Conservation (phyloP, 2,797 vertebrate species). For the Peromyscus aztecus region DNA sequence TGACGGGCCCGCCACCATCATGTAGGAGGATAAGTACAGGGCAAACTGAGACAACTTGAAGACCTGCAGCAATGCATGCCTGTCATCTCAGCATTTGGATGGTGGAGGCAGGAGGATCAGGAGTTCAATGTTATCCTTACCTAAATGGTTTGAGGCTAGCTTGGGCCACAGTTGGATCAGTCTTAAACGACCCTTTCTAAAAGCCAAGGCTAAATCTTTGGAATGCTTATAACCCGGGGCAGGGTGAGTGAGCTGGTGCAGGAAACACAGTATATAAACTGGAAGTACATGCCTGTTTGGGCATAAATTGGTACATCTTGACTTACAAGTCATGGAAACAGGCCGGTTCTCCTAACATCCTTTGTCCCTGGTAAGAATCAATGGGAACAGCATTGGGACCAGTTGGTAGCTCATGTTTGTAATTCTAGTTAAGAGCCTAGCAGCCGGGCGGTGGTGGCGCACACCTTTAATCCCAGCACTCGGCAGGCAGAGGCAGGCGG, state of each 20-base stretch:
- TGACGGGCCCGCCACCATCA: background rate
- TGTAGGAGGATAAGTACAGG: background rate
- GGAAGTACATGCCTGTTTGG: slow-evolving; percentile 33
- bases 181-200: background rate
- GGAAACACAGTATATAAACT: background rate
- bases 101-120: background rate
- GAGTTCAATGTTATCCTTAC: background rate
- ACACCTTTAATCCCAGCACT: too few relatives aligned
- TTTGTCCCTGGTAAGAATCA: background rate
- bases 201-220: background rate
- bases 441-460: too few relatives aligned
- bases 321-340: slow-evolving; percentile 23
- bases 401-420: background rate
- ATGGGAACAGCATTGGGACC: background rate
- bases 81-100: background rate
- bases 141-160: background rate
- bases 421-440: background rate
- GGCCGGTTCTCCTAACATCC: background rate
- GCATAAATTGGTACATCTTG: background rate
- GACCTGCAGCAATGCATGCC: background rate
- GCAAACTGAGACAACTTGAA: background rate
- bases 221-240: background rate
- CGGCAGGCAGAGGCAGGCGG: too few relatives aligned
- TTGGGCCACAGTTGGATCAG: background rate
- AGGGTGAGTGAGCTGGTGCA: background rate